phyloP scores from a whole-genome alignment of 2,113 vertebrate genomes.

The Serilophus lunatus region DNA sequence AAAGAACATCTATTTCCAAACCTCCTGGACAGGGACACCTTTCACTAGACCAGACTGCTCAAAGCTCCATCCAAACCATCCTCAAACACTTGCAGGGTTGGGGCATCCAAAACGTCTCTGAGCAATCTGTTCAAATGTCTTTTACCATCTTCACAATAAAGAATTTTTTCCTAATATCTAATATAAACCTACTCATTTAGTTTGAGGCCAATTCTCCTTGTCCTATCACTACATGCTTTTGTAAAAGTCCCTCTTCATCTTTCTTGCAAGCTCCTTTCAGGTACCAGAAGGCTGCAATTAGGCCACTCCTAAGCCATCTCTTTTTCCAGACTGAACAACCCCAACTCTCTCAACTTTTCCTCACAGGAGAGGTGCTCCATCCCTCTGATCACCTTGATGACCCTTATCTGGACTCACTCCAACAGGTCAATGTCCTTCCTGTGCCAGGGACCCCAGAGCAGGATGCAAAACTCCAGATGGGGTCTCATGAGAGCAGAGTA shows the following conservation, averaged over 20 bases:
- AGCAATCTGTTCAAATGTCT: neutral
- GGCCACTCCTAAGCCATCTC: neutral
- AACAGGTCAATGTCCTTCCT: neutral
- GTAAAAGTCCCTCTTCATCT: neutral
- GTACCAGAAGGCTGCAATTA: neutral
- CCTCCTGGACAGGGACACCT: neutral
- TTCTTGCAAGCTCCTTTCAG: neutral
- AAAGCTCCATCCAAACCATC: neutral
- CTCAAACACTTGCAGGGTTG: neutral
- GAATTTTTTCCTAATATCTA: neutral
- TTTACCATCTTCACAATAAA: neutral
- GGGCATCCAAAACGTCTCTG: neutral
- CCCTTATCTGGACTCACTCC: fast-evolving
- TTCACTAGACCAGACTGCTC: neutral
- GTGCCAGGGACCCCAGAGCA: neutral
- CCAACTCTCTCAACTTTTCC: neutral
- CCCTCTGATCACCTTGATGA: neutral
- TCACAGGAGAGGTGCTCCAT: neutral
- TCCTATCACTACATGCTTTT: neutral
- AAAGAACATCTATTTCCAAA: neutral
- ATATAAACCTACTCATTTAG: neutral
- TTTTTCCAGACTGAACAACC: neutral
- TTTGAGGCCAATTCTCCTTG: neutral
- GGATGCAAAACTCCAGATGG: neutral
- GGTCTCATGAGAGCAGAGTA: neutral